phyloP scores from a whole-genome alignment of 2,888 invertebrate genomes.

The Conomelus anceps region DNA sequence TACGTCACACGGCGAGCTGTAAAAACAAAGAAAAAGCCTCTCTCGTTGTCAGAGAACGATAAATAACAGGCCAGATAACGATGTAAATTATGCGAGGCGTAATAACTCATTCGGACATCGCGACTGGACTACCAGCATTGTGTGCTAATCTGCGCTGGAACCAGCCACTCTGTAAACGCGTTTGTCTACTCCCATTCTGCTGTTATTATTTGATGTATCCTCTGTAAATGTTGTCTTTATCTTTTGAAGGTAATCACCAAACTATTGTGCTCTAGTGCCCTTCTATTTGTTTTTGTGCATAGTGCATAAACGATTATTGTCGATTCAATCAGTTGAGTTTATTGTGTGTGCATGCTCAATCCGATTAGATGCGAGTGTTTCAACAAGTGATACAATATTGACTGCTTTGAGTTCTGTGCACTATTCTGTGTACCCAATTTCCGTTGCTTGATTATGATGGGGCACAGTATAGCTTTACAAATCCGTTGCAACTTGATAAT shows the following conservation, averaged over 20 bases:
- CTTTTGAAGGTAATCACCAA: not conserved
- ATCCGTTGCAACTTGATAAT: too few relatives aligned
- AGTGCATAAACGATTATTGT: too few relatives aligned
- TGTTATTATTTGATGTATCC: not conserved
- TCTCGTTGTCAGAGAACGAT: constrained; percentile 9
- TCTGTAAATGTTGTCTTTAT: not conserved
- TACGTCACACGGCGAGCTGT: constrained; percentile 24
- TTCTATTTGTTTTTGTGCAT: not conserved
- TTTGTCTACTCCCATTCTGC: not conserved
- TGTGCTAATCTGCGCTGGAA: not conserved
- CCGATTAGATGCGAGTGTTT: not conserved
- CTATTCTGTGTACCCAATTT: not conserved
- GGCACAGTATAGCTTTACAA: too few relatives aligned
- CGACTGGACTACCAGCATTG: not conserved
- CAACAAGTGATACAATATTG: not conserved
- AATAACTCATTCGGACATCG: constrained; percentile 20
- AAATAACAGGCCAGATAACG: constrained; percentile 26
- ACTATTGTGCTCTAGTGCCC: not conserved
- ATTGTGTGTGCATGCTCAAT: not conserved
- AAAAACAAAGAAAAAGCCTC: constrained; percentile 25
- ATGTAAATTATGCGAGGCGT: constrained; percentile 24
- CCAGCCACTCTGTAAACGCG: not conserved
- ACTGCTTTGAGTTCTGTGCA: not conserved
- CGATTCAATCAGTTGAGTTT: not conserved
- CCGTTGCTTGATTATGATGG: not conserved